Evolutionary conservation across 2,113 vertebrate genomes (phyloP).

Genomic region (Petromus typicus): DNA sequence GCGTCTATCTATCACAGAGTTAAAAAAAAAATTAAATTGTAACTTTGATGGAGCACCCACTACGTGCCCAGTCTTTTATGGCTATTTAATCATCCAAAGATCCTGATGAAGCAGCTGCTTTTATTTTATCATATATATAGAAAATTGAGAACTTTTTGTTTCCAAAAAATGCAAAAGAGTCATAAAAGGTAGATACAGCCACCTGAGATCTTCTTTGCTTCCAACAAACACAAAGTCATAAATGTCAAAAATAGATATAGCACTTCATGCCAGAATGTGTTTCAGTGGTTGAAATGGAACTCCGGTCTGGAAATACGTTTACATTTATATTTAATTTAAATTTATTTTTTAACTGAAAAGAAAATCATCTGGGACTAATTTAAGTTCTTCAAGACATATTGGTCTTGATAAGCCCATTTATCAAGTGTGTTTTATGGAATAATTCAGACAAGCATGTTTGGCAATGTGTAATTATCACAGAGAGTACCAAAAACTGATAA

Average conservation of each 20-base stretch:
- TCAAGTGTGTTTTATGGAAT: slow-evolving; percentile 81
- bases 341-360: slow-evolving; percentile 84
- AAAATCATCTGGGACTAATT: slow-evolving; percentile 85
- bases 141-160: slow-evolving; percentile 65
- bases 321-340: slow-evolving; percentile 86
- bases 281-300: slow-evolving; percentile 71
- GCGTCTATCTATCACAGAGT: not conserved
- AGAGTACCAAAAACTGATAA: slow-evolving; percentile 70
- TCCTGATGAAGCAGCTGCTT: slow-evolving; percentile 61
- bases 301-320: slow-evolving; percentile 86
- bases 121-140: slow-evolving; percentile 69
- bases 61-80: not conserved
- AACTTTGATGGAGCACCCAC: not conserved
- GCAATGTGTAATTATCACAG: slow-evolving; percentile 78
- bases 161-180: slow-evolving; percentile 75
- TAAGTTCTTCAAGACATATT: slow-evolving; percentile 81
- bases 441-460: slow-evolving; percentile 82
- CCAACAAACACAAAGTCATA: slow-evolving; percentile 75
- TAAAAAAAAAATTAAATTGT: slow-evolving; percentile 37
- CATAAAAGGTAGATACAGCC: slow-evolving; percentile 69
- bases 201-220: slow-evolving; percentile 75
- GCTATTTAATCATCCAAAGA: slow-evolving; percentile 40
- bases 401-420: slow-evolving; percentile 84
- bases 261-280: slow-evolving; percentile 74
- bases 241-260: slow-evolving; percentile 87